Conservation (phyloP, 2,797 vertebrate genomes). For the Falco biarmicus region DNA sequence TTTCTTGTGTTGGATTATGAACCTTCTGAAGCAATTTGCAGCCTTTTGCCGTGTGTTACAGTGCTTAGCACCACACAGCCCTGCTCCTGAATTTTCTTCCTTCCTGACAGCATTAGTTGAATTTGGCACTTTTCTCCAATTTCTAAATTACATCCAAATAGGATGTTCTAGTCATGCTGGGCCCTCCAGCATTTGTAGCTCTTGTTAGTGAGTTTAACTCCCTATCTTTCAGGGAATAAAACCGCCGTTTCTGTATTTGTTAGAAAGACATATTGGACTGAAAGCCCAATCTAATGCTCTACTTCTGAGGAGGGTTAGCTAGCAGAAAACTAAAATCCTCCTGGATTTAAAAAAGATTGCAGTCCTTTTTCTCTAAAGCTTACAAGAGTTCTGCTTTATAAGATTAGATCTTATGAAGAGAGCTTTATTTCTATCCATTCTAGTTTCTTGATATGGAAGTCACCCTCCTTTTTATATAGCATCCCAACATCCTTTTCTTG, state of each 20-base stretch:
- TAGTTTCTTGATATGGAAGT: not conserved
- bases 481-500: not conserved
- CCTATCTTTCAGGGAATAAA: not conserved
- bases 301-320: not conserved
- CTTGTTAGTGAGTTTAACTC: not conserved
- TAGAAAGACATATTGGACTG: not conserved
- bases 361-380: not conserved
- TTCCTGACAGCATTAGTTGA: not conserved
- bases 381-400: not conserved
- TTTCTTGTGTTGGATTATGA: not conserved
- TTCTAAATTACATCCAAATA: not conserved
- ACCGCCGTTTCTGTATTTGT: not conserved
- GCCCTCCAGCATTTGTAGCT: not conserved
- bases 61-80: not conserved
- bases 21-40: not conserved
- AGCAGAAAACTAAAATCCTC: constrained; percentile 18
- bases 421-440: not conserved
- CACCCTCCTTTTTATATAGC: not conserved
- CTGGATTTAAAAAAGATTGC: not conserved
- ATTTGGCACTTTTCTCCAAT: not conserved
- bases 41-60: not conserved
- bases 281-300: not conserved
- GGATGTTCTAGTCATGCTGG: not conserved
- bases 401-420: not conserved
- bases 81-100: not conserved